These are phyloP conservation scores for Bombylius major DNA, from an alignment of 2,888 invertebrate genomes.

Conservation along the genomic window DNA sequence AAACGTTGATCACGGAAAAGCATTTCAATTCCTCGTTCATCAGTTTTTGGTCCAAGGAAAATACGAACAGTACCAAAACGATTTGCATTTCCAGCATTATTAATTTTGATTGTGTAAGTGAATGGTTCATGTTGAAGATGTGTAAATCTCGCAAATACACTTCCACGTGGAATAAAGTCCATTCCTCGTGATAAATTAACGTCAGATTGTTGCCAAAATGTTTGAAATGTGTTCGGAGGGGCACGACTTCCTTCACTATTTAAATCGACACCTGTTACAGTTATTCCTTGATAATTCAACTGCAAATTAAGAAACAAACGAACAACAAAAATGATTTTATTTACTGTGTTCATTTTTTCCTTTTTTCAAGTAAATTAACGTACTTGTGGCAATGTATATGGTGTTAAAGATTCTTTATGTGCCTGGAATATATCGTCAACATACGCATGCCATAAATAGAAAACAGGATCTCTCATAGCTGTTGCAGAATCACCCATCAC, in stretches of 20 bases:
- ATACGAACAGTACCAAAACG: slow-evolving; percentile 47
- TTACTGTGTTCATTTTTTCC: too few species aligned
- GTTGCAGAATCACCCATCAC: slow-evolving; percentile 76
- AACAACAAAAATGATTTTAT: too few species aligned
- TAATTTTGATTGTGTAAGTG: slow-evolving; percentile 46
- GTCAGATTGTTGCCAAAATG: slow-evolving; percentile 63
- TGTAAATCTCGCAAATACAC: slow-evolving; percentile 50
- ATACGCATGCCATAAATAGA: slow-evolving; percentile 75
- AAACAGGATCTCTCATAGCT: slow-evolving; percentile 76
- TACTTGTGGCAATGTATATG: slow-evolving; percentile 44
- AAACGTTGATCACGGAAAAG: slow-evolving; percentile 42
- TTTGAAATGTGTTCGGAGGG: slow-evolving; percentile 42
- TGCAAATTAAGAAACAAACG: too few species aligned
- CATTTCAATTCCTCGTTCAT: slow-evolving; percentile 47
- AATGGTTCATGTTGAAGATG: slow-evolving; percentile 61
- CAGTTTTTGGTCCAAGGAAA: slow-evolving; percentile 46
- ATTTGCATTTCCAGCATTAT: slow-evolving; percentile 38
- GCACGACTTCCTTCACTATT: too few species aligned
- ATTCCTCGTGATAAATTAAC: slow-evolving; percentile 61
- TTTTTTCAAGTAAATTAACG: too few species aligned
- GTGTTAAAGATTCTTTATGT: slow-evolving; percentile 55
- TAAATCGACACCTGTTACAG: too few species aligned
- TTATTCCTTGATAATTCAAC: too few species aligned
- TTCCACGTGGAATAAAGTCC: slow-evolving; percentile 61
- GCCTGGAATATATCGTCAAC: slow-evolving; percentile 65